Evolutionary conservation across 2,113 vertebrate genomes (phyloP).

Genomic region (Hiodon alosoides): DNA sequence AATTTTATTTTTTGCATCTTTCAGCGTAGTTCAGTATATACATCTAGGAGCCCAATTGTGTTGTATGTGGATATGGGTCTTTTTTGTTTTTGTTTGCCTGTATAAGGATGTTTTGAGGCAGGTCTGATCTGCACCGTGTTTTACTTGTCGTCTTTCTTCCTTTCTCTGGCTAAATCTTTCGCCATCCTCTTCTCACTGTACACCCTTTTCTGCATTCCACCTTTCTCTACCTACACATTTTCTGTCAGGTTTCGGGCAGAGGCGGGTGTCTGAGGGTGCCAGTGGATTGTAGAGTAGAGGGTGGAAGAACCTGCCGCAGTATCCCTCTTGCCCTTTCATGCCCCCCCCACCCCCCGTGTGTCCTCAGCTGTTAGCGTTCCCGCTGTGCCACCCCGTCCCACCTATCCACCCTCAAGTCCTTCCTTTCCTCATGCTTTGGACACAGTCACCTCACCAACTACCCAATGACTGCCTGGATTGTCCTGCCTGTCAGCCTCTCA

Average conservation of each 20-base stretch:
- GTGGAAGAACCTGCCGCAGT: slow-evolving; percentile 11
- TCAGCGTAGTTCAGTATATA: not conserved
- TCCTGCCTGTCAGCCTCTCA: slow-evolving; percentile 87
- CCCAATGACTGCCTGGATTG: slow-evolving; percentile 93
- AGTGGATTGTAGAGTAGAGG: not conserved
- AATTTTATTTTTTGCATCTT: not conserved
- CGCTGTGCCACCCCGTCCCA: slow-evolving; percentile 42
- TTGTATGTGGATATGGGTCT: not conserved
- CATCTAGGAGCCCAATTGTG: not conserved
- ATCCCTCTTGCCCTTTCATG: slow-evolving; percentile 42
- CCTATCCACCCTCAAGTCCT: slow-evolving; percentile 44
- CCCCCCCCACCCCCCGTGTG: slow-evolving; percentile 44
- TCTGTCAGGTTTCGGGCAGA: not conserved
- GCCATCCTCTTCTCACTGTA: slow-evolving; percentile 15
- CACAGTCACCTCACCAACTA: slow-evolving; percentile 62
- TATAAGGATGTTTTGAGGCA: too few species aligned
- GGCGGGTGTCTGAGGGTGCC: slow-evolving; percentile 16
- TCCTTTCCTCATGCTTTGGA: slow-evolving; percentile 67
- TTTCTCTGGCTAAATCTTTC: not conserved
- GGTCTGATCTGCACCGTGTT: not conserved
- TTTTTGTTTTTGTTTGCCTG: not conserved
- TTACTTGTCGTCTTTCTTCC: not conserved
- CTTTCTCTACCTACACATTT: slow-evolving; percentile 31
- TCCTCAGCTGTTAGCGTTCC: slow-evolving; percentile 53
- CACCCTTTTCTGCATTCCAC: slow-evolving; percentile 39